A percentile compares a stretch with the other conserved stretches of the same genome.
Evolutionary conservation across 2,113 vertebrate genomes (phyloP).

Genomic region (Apodemus sylvaticus): DNA sequence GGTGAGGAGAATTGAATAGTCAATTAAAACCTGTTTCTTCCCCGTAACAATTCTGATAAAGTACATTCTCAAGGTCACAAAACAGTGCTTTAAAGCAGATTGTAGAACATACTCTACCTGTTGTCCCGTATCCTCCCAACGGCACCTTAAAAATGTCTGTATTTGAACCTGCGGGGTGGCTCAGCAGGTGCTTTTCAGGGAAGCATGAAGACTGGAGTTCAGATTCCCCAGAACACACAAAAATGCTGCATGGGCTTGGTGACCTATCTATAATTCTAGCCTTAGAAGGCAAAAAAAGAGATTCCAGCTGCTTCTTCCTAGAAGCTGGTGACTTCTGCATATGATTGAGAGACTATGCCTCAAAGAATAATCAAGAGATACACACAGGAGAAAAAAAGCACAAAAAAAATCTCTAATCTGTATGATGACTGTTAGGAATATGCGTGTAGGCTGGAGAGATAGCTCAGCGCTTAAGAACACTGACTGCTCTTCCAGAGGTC

Average conservation of each 20-base stretch:
- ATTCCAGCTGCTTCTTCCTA: neutral
- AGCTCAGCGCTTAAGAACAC: too few relatives aligned
- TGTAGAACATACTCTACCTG: neutral
- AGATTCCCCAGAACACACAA: neutral
- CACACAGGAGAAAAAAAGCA: neutral
- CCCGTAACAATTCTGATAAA: neutral
- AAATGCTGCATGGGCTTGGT: neutral
- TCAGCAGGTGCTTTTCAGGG: neutral
- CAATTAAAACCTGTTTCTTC: neutral
- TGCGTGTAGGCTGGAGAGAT: neutral
- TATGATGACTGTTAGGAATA: neutral
- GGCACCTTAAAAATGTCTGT: neutral
- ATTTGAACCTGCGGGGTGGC: neutral
- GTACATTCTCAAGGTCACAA: neutral
- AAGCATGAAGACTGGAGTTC: neutral
- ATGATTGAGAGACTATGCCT: neutral
- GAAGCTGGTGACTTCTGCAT: neutral
- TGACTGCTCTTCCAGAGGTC: too few relatives aligned
- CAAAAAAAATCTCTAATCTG: neutral
- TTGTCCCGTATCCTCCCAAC: neutral
- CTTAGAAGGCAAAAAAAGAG: neutral
- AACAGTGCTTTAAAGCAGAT: neutral
- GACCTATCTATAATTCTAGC: neutral
- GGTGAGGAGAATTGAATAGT: conserved; percentile 84
- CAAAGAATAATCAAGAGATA: neutral